These are phyloP conservation scores for Bufo bufo DNA, from an alignment of 2,113 vertebrate species.

Conservation along the genomic window DNA sequence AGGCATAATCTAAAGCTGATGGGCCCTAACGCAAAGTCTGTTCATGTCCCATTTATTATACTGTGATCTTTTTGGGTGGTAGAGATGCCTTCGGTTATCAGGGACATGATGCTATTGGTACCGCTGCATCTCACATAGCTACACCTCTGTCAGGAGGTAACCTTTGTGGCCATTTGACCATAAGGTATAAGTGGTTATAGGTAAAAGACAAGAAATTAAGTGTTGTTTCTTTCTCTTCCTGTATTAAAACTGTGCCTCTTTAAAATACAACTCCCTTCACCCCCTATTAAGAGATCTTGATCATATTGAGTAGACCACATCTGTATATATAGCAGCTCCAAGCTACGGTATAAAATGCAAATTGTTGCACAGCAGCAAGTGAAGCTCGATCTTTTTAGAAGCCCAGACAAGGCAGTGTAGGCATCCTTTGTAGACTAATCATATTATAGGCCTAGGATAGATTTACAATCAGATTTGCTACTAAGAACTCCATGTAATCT, in stretches of 20 bases:
- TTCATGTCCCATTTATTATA: too few species aligned
- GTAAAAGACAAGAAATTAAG: too few species aligned
- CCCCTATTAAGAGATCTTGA: neutral
- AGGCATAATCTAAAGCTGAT: too few species aligned
- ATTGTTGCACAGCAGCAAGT: conserved; percentile 68
- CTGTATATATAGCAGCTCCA: conserved; percentile 2
- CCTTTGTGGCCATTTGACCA: too few species aligned
- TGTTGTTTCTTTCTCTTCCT: neutral
- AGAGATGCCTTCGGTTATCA: too few species aligned
- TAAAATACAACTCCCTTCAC: neutral
- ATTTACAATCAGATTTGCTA: conserved; percentile 82
- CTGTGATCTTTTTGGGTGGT: too few species aligned
- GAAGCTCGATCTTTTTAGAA: conserved; percentile 83
- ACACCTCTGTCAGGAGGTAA: too few species aligned
- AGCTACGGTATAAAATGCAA: conserved; percentile 49
- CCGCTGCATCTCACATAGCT: too few species aligned
- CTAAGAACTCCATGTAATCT: conserved; percentile 81
- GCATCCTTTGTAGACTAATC: conserved; percentile 84
- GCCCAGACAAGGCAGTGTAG: conserved; percentile 80
- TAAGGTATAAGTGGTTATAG: too few species aligned
- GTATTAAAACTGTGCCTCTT: neutral
- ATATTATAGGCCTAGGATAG: conserved; percentile 72
- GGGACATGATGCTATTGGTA: too few species aligned
- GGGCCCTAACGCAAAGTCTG: too few species aligned
- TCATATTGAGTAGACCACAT: neutral